These are phyloP conservation scores for Podarcis siculus DNA, from an alignment of 2,797 vertebrate genomes.

Conservation along the genomic window DNA sequence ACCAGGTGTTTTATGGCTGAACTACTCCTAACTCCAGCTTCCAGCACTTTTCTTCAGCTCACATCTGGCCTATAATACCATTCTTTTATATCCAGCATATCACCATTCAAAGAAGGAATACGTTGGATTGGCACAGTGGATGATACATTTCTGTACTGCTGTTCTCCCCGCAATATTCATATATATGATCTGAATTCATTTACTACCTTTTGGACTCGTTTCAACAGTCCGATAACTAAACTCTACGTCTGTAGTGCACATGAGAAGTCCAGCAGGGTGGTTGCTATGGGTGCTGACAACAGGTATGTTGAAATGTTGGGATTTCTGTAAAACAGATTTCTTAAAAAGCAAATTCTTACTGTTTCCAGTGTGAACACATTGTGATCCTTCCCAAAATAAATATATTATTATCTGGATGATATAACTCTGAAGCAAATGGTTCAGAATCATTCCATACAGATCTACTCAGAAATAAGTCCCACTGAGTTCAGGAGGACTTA, in stretches of 20 bases:
- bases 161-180: neutral
- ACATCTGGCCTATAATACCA: conserved; percentile 20
- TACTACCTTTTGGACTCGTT: conserved; percentile 36
- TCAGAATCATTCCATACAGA: neutral
- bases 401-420: neutral
- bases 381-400: neutral
- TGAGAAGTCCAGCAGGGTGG: conserved; percentile 31
- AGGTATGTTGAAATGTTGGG: conserved; percentile 16
- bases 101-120: conserved; percentile 1
- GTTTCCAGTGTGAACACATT: neutral
- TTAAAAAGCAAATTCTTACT: neutral
- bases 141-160: conserved; percentile 46
- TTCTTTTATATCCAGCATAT: conserved; percentile 31
- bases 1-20: too few species aligned
- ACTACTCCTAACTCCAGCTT: too few species aligned
- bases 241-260: neutral
- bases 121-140: conserved; percentile 41
- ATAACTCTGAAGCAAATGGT: neutral
- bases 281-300: conserved; percentile 26
- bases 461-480: neutral
- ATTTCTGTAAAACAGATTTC: neutral
- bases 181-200: conserved; percentile 33
- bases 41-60: conserved; percentile 6
- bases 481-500: neutral
- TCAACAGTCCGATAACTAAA: conserved; percentile 10